Conservation (phyloP, 2,797 vertebrate genomes). For the Poeciliopsis turneri region DNA sequence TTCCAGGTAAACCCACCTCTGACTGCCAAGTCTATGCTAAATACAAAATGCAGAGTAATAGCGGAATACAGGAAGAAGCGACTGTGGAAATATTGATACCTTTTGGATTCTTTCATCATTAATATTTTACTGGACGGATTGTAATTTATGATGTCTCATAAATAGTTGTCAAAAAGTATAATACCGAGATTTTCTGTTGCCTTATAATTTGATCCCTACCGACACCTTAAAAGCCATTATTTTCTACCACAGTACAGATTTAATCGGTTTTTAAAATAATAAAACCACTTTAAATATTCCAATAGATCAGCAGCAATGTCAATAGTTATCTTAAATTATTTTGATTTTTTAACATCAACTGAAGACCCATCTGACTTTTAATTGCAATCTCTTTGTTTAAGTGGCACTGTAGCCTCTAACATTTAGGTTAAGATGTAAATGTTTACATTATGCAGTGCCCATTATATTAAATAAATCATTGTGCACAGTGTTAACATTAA, state of each 20-base stretch:
- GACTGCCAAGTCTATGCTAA: background rate
- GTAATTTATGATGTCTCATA: background rate
- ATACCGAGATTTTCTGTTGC: background rate
- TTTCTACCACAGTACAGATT: background rate
- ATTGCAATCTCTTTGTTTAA: background rate
- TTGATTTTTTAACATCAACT: background rate
- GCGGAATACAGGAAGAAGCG: background rate
- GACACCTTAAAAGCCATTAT: background rate
- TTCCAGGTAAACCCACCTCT: background rate
- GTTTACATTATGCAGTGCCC: background rate
- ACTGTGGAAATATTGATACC: background rate
- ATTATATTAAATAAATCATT: background rate
- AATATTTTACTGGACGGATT: background rate
- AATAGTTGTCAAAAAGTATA: background rate
- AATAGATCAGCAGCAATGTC: background rate
- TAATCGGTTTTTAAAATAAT: background rate
- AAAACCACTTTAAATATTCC: background rate
- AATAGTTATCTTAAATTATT: background rate
- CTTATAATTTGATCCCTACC: background rate
- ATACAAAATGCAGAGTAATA: background rate
- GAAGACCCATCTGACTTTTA: background rate
- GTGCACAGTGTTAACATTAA: background rate
- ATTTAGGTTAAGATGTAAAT: background rate
- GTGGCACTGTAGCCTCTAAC: background rate
- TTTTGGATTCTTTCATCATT: background rate